Evolutionary conservation across 2,797 vertebrate genomes (phyloP).

Genomic region (Uromys caudimaculatus): DNA sequence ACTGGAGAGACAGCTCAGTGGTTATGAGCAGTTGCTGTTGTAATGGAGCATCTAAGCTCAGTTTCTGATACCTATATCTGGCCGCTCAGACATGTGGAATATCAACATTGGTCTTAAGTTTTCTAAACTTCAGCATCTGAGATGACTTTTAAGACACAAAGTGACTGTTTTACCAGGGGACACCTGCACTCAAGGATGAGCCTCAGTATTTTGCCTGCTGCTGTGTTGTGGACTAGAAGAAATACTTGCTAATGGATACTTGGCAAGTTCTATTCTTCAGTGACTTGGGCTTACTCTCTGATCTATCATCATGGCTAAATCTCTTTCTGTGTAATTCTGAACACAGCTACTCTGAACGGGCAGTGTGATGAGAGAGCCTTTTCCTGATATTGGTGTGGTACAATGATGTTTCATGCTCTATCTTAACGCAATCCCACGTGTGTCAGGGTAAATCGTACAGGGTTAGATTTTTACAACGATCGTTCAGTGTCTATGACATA

Average conservation of each 20-base stretch:
- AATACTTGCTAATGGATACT: constrained; percentile 51
- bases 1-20: background rate
- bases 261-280: background rate
- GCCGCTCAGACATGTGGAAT: background rate
- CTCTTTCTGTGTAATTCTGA: constrained; percentile 1
- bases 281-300: background rate
- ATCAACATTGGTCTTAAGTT: constrained; percentile 51
- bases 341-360: background rate
- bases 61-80: no score
- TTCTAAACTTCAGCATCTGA: constrained; percentile 51
- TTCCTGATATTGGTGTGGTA: background rate
- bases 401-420: background rate
- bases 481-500: background rate
- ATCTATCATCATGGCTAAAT: background rate
- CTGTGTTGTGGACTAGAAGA: constrained; percentile 69
- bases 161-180: background rate
- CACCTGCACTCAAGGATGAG: constrained; percentile 86
- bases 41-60: background rate
- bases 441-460: background rate
- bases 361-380: background rate
- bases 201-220: constrained; percentile 59
- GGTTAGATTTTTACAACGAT: background rate
- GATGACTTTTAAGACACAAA: background rate
- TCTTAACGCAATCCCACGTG: background rate
- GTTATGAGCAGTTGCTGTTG: background rate